Percentiles rank a stretch among this genome's conserved stretches.
Conservation (phyloP, 2,113 vertebrate genomes). For the Cranoglanis bouderius region DNA sequence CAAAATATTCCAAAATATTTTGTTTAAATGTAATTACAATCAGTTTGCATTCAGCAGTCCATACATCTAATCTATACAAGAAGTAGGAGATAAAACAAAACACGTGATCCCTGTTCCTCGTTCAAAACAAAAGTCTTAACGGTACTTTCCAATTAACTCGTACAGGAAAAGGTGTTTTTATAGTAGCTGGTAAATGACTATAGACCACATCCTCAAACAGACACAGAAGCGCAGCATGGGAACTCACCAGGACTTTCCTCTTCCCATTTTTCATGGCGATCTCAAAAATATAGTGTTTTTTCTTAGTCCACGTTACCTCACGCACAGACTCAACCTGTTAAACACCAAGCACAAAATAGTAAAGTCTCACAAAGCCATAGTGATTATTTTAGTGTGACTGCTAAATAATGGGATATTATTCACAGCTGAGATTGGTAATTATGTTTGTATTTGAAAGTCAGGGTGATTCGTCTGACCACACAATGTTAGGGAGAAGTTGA, state of each 20-base stretch:
- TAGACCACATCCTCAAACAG: slow-evolving; percentile 38
- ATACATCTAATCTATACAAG: background rate
- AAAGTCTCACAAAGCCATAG: background rate
- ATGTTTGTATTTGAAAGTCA: background rate
- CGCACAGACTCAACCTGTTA: slow-evolving; percentile 75
- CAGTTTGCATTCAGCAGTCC: background rate
- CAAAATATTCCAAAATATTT: background rate
- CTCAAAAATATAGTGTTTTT: slow-evolving; percentile 73
- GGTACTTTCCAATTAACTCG: slow-evolving; percentile 16
- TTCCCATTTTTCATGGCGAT: slow-evolving; percentile 77
- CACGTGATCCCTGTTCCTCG: background rate
- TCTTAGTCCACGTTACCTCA: slow-evolving; percentile 58
- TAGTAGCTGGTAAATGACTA: background rate
- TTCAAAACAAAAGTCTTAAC: background rate
- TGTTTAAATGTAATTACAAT: background rate
- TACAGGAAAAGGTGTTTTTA: background rate
- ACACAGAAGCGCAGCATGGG: background rate
- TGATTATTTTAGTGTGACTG: background rate
- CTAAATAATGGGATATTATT: background rate
- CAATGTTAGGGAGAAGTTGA: background rate
- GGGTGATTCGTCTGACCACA: background rate
- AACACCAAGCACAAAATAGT: slow-evolving; percentile 10
- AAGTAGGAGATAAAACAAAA: background rate
- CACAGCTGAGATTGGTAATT: background rate
- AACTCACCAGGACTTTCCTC: slow-evolving; percentile 77